Evolutionary conservation across 1,140 invertebrate species (phyloP).

Genomic region (Atopsyche davidsoni): DNA sequence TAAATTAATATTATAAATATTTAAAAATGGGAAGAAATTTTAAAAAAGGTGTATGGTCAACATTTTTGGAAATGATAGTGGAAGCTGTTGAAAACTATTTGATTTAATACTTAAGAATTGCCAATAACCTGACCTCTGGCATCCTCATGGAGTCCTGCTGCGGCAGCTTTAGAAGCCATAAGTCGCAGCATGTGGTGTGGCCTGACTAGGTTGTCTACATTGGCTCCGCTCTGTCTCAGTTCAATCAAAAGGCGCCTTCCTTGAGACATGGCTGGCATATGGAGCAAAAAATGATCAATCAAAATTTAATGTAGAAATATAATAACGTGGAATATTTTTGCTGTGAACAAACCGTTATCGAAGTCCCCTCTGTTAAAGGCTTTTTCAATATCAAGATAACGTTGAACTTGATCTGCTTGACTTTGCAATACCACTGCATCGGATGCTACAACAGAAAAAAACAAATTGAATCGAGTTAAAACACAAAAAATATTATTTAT

Average conservation of each 20-base stretch:
- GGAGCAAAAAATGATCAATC: slow-evolving; percentile 8
- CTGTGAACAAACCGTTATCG: slow-evolving; percentile 22
- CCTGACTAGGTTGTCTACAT: slow-evolving; percentile 18
- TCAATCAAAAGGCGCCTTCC: slow-evolving; percentile 16
- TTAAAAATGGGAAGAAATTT: too few species aligned
- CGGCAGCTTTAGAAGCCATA: slow-evolving; percentile 18
- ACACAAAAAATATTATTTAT: neutral
- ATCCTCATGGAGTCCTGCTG: slow-evolving; percentile 14
- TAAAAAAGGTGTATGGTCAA: too few species aligned
- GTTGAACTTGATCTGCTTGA: slow-evolving; percentile 26
- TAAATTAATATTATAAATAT: too few species aligned
- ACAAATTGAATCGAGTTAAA: neutral
- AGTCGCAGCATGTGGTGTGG: slow-evolving; percentile 23
- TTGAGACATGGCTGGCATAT: slow-evolving; percentile 13
- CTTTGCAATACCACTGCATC: slow-evolving; percentile 24
- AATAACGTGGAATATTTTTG: too few species aligned
- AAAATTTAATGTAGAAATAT: too few species aligned
- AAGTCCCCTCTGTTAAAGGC: slow-evolving; percentile 23
- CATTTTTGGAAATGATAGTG: too few species aligned
- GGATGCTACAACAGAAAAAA: slow-evolving; percentile 20
- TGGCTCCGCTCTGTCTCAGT: slow-evolving; percentile 2
- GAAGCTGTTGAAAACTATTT: too few species aligned
- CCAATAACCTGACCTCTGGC: slow-evolving; percentile 22
- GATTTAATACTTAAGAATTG: too few species aligned
- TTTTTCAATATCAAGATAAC: slow-evolving; percentile 24